phyloP scores from a whole-genome alignment of 2,888 invertebrate genomes.

The Ferdinandea cuprea region DNA sequence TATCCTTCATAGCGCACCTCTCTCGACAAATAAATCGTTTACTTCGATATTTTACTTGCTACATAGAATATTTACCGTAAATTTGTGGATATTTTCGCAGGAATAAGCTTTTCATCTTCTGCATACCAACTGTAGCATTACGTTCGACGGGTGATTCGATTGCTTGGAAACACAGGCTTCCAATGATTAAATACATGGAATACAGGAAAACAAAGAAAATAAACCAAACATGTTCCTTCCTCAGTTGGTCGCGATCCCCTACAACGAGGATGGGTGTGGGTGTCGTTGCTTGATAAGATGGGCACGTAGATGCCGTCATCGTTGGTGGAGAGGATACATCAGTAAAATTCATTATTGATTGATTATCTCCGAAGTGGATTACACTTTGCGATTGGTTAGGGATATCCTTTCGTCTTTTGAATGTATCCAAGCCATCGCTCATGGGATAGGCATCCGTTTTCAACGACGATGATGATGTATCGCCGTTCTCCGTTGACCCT shows the following conservation, averaged over 20 bases:
- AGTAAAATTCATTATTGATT: conserved; percentile 72
- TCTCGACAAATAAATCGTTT: neutral
- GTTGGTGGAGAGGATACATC: conserved; percentile 41
- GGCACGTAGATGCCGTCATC: neutral
- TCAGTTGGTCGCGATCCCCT: conserved; percentile 36
- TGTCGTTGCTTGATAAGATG: conserved; percentile 17
- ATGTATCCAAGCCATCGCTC: conserved; percentile 12
- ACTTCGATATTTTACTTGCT: neutral
- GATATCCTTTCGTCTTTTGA: conserved; percentile 19
- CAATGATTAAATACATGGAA: conserved; percentile 86
- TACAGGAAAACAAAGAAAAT: conserved; percentile 86
- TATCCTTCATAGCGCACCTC: neutral
- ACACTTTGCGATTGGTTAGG: conserved; percentile 29
- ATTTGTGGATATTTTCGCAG: conserved; percentile 85
- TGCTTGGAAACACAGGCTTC: conserved; percentile 87
- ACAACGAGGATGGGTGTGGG: conserved; percentile 11
- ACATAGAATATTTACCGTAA: conserved; percentile 84
- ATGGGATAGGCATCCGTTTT: conserved; percentile 23
- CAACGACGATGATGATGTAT: conserved; percentile 17
- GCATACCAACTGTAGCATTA: conserved; percentile 84
- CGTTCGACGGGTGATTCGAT: conserved; percentile 87
- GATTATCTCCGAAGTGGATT: conserved; percentile 49
- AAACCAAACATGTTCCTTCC: conserved; percentile 78
- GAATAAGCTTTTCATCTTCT: conserved; percentile 85
- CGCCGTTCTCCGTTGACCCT: conserved; percentile 1